phyloP scores from a whole-genome alignment of 2,113 vertebrate species.

The Eulemur macaco region DNA sequence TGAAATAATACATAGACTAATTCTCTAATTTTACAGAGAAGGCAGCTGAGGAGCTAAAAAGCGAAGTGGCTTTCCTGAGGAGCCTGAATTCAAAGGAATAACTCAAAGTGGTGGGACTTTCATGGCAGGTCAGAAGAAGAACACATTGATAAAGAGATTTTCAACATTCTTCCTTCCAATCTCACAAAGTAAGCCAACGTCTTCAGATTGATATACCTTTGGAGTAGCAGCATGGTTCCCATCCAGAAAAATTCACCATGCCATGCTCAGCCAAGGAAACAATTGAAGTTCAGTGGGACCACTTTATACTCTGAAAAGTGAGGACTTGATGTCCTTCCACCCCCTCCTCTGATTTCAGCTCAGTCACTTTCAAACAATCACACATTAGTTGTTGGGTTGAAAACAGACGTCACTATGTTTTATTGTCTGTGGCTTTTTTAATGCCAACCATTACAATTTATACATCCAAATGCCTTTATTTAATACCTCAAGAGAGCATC shows the following conservation, averaged over 20 bases:
- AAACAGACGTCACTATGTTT: neutral
- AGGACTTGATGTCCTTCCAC: rapidly evolving
- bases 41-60: neutral
- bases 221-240: neutral
- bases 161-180: neutral
- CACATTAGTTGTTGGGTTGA: neutral
- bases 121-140: neutral
- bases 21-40: neutral
- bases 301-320: neutral
- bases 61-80: neutral
- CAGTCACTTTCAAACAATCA: neutral
- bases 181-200: neutral
- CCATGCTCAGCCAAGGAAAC: neutral
- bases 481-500: neutral
- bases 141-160: neutral
- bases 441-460: neutral
- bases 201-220: neutral
- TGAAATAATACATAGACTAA: neutral
- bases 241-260: neutral
- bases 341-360: neutral
- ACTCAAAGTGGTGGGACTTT: neutral
- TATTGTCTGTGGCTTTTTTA: neutral
- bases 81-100: neutral
- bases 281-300: neutral
- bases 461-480: neutral